phyloP scores from a whole-genome alignment of 2,888 invertebrate species.

The Thecophora atra region DNA sequence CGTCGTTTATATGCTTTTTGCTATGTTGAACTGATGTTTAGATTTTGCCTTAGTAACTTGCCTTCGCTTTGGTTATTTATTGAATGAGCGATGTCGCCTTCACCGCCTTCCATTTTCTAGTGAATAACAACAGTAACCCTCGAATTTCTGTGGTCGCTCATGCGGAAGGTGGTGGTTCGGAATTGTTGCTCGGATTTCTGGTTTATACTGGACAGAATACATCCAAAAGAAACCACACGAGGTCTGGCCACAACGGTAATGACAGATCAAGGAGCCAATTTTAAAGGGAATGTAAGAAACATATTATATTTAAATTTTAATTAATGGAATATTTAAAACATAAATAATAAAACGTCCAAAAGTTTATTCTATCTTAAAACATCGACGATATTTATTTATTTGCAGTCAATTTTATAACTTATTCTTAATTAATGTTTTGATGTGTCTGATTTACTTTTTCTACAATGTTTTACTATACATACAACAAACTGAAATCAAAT shows the following conservation, averaged over 20 bases:
- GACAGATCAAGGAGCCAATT: too few relatives aligned
- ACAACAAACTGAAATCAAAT: too few relatives aligned
- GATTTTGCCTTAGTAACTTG: conserved; percentile 65
- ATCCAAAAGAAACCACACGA: not conserved
- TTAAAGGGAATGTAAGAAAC: not conserved
- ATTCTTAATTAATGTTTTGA: too few relatives aligned
- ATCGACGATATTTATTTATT: too few relatives aligned
- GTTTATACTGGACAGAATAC: conserved; percentile 36
- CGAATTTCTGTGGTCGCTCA: conserved; percentile 78
- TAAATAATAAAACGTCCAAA: not conserved
- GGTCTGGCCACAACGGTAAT: too few relatives aligned
- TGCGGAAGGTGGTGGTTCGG: conserved; percentile 74
- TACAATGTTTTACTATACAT: too few relatives aligned
- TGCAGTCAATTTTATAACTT: too few relatives aligned
- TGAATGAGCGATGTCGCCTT: conserved; percentile 74
- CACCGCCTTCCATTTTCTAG: conserved; percentile 66
- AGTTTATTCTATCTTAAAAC: too few relatives aligned
- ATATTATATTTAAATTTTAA: not conserved
- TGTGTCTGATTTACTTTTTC: too few relatives aligned
- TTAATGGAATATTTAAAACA: not conserved
- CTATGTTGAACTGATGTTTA: not conserved
- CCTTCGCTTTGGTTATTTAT: conserved; percentile 71
- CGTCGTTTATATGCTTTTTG: not conserved
- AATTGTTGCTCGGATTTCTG: conserved; percentile 65
- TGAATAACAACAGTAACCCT: conserved; percentile 65